These are phyloP conservation scores for Pachypanchax playfairii DNA, from an alignment of 2,113 vertebrate genomes.

Conservation along the genomic window DNA sequence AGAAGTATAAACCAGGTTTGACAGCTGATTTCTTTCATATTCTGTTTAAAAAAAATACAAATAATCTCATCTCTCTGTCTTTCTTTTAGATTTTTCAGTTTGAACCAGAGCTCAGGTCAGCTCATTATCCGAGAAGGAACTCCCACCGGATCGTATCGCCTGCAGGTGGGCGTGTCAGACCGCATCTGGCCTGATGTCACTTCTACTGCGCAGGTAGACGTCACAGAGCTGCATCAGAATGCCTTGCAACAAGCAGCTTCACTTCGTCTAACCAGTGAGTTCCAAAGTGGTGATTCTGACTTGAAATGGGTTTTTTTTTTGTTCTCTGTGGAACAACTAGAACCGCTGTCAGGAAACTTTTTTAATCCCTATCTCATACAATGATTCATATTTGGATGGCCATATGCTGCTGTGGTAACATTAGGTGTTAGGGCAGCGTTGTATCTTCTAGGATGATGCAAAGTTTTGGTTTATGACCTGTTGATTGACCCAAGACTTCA, in stretches of 20 bases:
- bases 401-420: conserved; percentile 8
- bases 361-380: no score
- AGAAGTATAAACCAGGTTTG: no score
- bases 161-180: conserved; percentile 86
- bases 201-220: conserved; percentile 81
- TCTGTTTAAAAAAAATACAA: no score
- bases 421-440: background rate
- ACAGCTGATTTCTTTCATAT: background rate
- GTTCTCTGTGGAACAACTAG: background rate
- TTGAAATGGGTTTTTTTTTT: background rate
- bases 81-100: conserved; percentile 81
- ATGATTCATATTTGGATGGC: conserved; percentile 1
- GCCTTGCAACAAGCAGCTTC: conserved; percentile 82
- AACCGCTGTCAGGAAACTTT: no score
- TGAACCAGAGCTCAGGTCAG: conserved; percentile 86
- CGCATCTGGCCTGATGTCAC: conserved; percentile 87
- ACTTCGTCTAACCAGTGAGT: conserved; percentile 83
- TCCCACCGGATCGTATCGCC: conserved; percentile 79
- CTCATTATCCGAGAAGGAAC: conserved; percentile 83
- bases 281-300: background rate
- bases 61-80: background rate
- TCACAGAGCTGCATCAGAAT: conserved; percentile 82
- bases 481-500: conserved; percentile 22
- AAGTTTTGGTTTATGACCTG: conserved; percentile 4
- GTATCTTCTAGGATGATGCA: background rate